Conservation (phyloP, 2,888 invertebrate species). For the Cosmia pyralina region DNA sequence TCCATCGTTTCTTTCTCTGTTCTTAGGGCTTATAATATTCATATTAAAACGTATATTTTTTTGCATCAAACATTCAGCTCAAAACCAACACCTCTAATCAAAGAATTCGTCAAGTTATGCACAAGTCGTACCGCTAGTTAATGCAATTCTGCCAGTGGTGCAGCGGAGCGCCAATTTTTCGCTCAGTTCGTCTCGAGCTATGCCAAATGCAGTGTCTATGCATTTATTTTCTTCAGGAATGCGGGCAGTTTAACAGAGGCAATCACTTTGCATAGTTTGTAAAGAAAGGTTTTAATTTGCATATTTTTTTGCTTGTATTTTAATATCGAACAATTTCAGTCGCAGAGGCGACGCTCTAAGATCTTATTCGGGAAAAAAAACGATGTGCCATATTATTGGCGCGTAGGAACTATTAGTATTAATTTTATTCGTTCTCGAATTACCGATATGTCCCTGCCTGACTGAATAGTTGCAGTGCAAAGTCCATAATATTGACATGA, state of each 20-base stretch:
- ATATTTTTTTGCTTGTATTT: background rate
- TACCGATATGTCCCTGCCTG: background rate
- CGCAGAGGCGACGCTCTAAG: background rate
- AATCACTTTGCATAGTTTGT: constrained; percentile 22
- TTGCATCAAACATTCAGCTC: constrained; percentile 11
- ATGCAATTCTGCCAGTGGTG: constrained; percentile 35
- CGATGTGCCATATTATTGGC: background rate
- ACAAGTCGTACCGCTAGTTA: constrained; percentile 2
- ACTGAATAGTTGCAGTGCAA: background rate
- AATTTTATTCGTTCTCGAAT: background rate
- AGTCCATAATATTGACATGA: constrained; percentile 20
- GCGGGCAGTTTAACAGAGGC: constrained; percentile 28
- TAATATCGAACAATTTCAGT: background rate
- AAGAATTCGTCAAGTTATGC: constrained; percentile 26
- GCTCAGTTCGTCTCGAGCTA: constrained; percentile 56
- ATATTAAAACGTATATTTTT: constrained; percentile 4
- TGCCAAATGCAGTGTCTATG: constrained; percentile 21
- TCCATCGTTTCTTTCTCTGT: background rate
- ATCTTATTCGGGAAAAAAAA: too few relatives aligned
- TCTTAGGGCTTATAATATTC: too few relatives aligned
- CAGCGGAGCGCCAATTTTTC: constrained; percentile 57
- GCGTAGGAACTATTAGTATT: background rate
- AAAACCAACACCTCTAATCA: constrained; percentile 7
- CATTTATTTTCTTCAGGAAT: constrained; percentile 36
- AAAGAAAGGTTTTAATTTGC: background rate